Conservation (phyloP, 2,797 vertebrate species). For the Scolopax rusticola region DNA sequence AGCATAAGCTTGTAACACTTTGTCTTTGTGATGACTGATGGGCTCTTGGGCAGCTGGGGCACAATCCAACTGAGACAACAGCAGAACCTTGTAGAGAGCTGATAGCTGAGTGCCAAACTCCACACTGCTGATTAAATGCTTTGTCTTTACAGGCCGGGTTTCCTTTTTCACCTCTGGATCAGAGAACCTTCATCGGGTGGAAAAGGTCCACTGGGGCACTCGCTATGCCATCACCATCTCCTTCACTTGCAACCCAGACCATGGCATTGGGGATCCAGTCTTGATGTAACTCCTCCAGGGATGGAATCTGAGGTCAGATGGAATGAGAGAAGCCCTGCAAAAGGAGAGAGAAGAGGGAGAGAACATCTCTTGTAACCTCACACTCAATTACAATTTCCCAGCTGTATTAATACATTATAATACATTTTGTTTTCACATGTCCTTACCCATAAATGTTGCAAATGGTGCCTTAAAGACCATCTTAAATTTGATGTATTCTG, state of each 20-base stretch:
- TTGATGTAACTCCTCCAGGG: constrained; percentile 62
- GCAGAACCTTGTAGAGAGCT: neutral
- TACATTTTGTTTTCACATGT: rapidly evolving
- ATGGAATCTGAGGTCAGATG: neutral
- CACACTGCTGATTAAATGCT: neutral
- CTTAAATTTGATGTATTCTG: neutral
- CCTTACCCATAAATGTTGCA: neutral
- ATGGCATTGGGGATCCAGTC: constrained; percentile 86
- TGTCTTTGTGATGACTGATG: neutral
- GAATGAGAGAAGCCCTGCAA: constrained; percentile 32
- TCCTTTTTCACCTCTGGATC: constrained; percentile 97
- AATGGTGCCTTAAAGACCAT: neutral
- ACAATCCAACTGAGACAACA: neutral
- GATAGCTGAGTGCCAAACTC: neutral
- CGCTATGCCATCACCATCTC: constrained; percentile 95
- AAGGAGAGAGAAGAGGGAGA: neutral
- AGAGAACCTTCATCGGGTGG: constrained; percentile 95
- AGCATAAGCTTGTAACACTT: neutral
- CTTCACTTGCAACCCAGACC: constrained; percentile 92
- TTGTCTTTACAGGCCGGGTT: constrained; percentile 85
- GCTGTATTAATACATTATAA: neutral
- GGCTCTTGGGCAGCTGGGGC: neutral
- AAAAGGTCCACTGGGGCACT: constrained; percentile 92
- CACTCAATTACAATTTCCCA: neutral
- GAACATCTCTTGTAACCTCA: neutral